Evolutionary conservation across 2,113 vertebrate species (phyloP), one percentile per base, ranked within the genome.

Genomic region (Heterochromis multidens): DNA sequence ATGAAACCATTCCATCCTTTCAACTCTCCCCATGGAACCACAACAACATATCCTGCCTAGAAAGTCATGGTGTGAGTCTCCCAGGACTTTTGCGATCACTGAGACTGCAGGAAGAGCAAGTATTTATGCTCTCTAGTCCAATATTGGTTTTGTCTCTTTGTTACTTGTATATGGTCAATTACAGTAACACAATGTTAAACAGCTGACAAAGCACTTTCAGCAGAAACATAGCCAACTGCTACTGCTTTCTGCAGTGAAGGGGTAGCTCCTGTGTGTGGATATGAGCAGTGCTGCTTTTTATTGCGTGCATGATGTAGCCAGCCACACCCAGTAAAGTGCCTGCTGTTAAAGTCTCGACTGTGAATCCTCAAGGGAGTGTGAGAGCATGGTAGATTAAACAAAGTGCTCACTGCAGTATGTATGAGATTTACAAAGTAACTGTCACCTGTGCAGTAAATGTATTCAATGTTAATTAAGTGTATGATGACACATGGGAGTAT

Each of bases 1-100:
- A 86, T 90, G 91, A 90, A 93, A 83, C 84, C 82, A 88, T 82
- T 85, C 57, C 37, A 88, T 90, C 88, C 90, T 94, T 87, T 94
- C 88, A 86, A 78, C 37, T 77, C 89, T 91, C 87, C 92, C 84
- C 70, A 77, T 77, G 85, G 90, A 90, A 61, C 79, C 57, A 77
- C 87, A 89, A 77, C 78, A 82, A 80, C 84, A 87, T 86, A 79
- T 67, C 62, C 62, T 82, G 62, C 19, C 72, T n/a, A 46, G 67
- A 83, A 83, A 86, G 31, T 79, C 58, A 46, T 29, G 37, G 70
- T 60, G 60, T 78, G 59, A 81, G 40, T 74, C 76, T 23, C 81
- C 67, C 29, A 40, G 87, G 57, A 5, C 59, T 84, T 72, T 59
- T 78, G 43, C 79, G 84, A 85, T 70, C 37, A 58, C 59, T 7